Percentiles rank a stretch among this genome's conserved stretches.
Evolutionary conservation across 2,888 invertebrate genomes (phyloP).

Genomic region (Nemapogon koenigi): DNA sequence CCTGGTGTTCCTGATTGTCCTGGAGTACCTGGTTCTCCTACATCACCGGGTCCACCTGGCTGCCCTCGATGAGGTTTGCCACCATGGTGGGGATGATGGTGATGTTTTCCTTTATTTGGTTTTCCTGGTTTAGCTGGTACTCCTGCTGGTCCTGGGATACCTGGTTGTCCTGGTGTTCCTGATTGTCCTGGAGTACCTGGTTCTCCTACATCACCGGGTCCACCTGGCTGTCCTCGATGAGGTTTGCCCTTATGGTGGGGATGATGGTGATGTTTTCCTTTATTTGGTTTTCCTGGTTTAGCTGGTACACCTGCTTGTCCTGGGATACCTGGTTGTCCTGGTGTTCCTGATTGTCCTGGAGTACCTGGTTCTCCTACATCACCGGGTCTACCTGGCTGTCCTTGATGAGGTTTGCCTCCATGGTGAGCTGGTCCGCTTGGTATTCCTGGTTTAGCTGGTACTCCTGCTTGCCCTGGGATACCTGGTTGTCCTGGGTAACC

Average conservation of each 20-base stretch:
- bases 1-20: background rate
- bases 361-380: background rate
- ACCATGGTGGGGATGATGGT: too few relatives aligned
- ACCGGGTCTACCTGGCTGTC: slow-evolving; percentile 2
- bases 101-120: too few relatives aligned
- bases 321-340: background rate
- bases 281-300: background rate
- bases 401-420: background rate
- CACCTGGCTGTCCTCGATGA: background rate
- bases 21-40: background rate
- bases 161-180: slow-evolving; percentile 2
- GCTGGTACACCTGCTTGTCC: background rate
- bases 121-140: background rate
- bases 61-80: too few relatives aligned
- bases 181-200: slow-evolving; percentile 1
- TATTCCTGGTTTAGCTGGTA: background rate
- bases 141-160: background rate
- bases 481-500: background rate
- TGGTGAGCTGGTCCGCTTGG: slow-evolving; percentile 1
- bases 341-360: background rate
- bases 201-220: slow-evolving; percentile 4
- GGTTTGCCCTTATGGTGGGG: too few relatives aligned
- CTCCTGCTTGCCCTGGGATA: background rate
- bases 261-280: too few relatives aligned
- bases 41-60: background rate